These are phyloP conservation scores for Abscondita cerata DNA, from an alignment of 2,888 invertebrate genomes.

Conservation along the genomic window DNA sequence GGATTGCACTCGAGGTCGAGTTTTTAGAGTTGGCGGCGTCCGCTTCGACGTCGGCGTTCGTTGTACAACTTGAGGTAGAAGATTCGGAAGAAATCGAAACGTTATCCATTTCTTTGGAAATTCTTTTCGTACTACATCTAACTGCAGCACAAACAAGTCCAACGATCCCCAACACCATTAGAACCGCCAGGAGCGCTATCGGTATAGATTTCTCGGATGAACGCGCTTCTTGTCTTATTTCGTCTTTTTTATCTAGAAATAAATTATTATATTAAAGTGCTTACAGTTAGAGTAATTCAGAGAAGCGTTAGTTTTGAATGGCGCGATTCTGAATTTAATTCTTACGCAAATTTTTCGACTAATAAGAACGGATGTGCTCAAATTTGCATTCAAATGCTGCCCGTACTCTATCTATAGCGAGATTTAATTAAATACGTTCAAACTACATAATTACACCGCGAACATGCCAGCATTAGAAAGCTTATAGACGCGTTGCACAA, in stretches of 20 bases:
- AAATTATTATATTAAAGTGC: not conserved
- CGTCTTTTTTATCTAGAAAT: constrained; percentile 30
- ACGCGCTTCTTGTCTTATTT: constrained; percentile 17
- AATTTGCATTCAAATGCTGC: too few species aligned
- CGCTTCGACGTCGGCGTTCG: constrained; percentile 45
- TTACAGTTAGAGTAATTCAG: not conserved
- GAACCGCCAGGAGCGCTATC: constrained; percentile 63
- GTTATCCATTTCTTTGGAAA: constrained; percentile 60
- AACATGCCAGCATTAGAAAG: too few species aligned
- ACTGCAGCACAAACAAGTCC: constrained; percentile 64
- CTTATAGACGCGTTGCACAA: too few species aligned
- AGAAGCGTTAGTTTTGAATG: too few species aligned
- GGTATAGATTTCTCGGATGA: constrained; percentile 35
- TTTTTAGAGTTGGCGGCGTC: constrained; percentile 1
- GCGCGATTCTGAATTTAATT: too few species aligned
- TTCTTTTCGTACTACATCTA: constrained; percentile 63
- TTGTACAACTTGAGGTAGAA: constrained; percentile 50
- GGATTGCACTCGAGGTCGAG: constrained; percentile 5
- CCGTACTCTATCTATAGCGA: too few species aligned
- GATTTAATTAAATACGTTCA: too few species aligned
- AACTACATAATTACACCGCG: too few species aligned
- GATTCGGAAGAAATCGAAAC: constrained; percentile 52
- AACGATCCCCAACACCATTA: constrained; percentile 66
- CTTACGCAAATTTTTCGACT: too few species aligned
- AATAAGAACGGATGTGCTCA: too few species aligned